Conservation (phyloP, 1,140 invertebrate species). For the Schlechtendalia chinensis region DNA sequence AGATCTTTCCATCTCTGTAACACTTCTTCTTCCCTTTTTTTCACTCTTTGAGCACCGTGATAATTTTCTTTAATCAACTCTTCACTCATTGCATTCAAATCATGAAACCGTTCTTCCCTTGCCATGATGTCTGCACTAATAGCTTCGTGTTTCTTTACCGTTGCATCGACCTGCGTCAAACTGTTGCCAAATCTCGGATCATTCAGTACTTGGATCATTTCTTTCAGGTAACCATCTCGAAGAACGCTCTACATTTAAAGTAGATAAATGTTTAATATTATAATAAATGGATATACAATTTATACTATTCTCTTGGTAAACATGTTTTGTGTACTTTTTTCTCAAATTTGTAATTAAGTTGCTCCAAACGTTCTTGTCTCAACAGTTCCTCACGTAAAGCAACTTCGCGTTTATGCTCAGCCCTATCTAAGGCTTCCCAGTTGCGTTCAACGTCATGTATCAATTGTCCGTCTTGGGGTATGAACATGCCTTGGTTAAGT, state of each 20-base stretch:
- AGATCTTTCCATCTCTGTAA: slow-evolving; percentile 84
- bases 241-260: slow-evolving; percentile 70
- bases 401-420: slow-evolving; percentile 91
- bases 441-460: slow-evolving; percentile 90
- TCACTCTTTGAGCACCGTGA: slow-evolving; percentile 81
- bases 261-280: neutral
- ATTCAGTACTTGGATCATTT: slow-evolving; percentile 94
- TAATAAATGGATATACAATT: too few relatives aligned
- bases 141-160: slow-evolving; percentile 97
- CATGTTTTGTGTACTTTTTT: slow-evolving; percentile 68
- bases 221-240: slow-evolving; percentile 90
- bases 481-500: slow-evolving; percentile 83
- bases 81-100: slow-evolving; percentile 85
- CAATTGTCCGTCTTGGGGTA: slow-evolving; percentile 84
- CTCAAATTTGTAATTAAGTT: slow-evolving; percentile 93
- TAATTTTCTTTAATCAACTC: slow-evolving; percentile 90
- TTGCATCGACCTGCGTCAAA: slow-evolving; percentile 91
- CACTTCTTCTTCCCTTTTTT: slow-evolving; percentile 80
- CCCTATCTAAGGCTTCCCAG: slow-evolving; percentile 89
- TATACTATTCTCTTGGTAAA: too few relatives aligned
- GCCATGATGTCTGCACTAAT: slow-evolving; percentile 96
- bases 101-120: slow-evolving; percentile 87
- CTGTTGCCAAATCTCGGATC: slow-evolving; percentile 90
- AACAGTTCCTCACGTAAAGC: slow-evolving; percentile 87
- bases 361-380: slow-evolving; percentile 89